Evolutionary conservation across 2,888 invertebrate species (phyloP).

Genomic region (Drosophila flavopinicola): DNA sequence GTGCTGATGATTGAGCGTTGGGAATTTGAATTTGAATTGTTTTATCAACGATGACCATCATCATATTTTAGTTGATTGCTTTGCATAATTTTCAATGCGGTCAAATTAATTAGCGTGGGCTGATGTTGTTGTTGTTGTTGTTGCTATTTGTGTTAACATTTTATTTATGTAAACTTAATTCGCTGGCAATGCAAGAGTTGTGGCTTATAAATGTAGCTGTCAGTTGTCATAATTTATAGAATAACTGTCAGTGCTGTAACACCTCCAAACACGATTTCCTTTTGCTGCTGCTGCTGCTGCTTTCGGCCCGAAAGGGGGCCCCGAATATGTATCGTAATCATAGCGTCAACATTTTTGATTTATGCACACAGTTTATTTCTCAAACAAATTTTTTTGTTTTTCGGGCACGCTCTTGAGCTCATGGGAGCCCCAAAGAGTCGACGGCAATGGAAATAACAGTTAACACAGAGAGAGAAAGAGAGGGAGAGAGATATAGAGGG

Average conservation of each 20-base stretch:
- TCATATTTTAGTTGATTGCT: slow-evolving; percentile 67
- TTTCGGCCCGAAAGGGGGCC: slow-evolving; percentile 37
- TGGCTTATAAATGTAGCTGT: slow-evolving; percentile 78
- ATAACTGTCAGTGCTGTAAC: slow-evolving; percentile 77
- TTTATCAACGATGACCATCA: slow-evolving; percentile 56
- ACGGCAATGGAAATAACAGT: slow-evolving; percentile 50
- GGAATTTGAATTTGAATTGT: slow-evolving; percentile 18
- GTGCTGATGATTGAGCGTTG: too few relatives aligned
- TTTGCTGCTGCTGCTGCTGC: slow-evolving; percentile 27
- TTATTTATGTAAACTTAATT: slow-evolving; percentile 65
- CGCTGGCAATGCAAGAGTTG: slow-evolving; percentile 70
- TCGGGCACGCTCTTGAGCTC: slow-evolving; percentile 57
- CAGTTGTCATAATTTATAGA: slow-evolving; percentile 81
- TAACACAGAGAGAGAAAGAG: slow-evolving; percentile 30
- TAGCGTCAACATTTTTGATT: slow-evolving; percentile 79
- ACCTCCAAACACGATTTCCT: slow-evolving; percentile 76
- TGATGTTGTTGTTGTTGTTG: slow-evolving; percentile 15
- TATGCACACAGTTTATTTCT: slow-evolving; percentile 69
- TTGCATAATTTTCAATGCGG: slow-evolving; percentile 70
- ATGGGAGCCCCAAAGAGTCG: slow-evolving; percentile 41
- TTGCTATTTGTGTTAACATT: slow-evolving; percentile 50
- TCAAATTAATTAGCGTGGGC: slow-evolving; percentile 65
- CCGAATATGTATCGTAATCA: slow-evolving; percentile 69
- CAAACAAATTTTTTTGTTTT: slow-evolving; percentile 43
- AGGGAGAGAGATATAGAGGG: too few relatives aligned